Conservation (phyloP, 1,140 invertebrate genomes). For the Meloidogyne exigua region DNA sequence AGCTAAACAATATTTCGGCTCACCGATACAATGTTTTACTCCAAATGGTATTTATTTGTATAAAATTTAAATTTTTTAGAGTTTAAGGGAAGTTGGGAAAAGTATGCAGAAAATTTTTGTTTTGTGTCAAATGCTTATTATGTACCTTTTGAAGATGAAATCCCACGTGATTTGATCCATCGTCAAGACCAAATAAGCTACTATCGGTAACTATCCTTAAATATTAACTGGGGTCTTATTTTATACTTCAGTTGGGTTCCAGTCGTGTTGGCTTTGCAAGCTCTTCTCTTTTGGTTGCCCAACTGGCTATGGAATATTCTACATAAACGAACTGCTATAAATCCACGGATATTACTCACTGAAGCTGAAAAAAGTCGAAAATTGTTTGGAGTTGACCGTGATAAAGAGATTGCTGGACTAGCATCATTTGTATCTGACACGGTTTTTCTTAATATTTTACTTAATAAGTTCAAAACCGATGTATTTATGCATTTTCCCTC, state of each 20-base stretch:
- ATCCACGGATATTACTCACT: slow-evolving; percentile 43
- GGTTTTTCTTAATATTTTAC: neutral
- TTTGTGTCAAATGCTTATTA: slow-evolving; percentile 57
- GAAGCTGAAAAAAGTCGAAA: slow-evolving; percentile 38
- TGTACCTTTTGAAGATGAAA: slow-evolving; percentile 55
- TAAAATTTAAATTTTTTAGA: slow-evolving; percentile 57
- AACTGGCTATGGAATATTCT: slow-evolving; percentile 59
- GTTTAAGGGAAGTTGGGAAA: slow-evolving; percentile 58
- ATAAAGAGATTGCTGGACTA: slow-evolving; percentile 51
- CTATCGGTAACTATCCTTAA: slow-evolving; percentile 41
- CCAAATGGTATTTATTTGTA: neutral
- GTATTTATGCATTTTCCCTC: no score
- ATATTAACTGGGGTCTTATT: neutral
- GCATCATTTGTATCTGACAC: slow-evolving; percentile 55
- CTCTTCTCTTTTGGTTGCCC: slow-evolving; percentile 53
- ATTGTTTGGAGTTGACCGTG: slow-evolving; percentile 43
- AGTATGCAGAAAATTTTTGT: slow-evolving; percentile 58
- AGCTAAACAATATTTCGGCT: slow-evolving; percentile 60
- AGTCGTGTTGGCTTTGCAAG: slow-evolving; percentile 54
- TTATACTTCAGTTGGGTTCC: slow-evolving; percentile 53
- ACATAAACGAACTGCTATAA: slow-evolving; percentile 60
- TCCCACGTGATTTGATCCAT: slow-evolving; percentile 37
- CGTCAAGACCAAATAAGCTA: slow-evolving; percentile 54
- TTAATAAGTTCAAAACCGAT: no score
- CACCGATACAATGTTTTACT: neutral